phyloP scores from a whole-genome alignment of 2,113 vertebrate genomes.

The Manacus vitellinus region DNA sequence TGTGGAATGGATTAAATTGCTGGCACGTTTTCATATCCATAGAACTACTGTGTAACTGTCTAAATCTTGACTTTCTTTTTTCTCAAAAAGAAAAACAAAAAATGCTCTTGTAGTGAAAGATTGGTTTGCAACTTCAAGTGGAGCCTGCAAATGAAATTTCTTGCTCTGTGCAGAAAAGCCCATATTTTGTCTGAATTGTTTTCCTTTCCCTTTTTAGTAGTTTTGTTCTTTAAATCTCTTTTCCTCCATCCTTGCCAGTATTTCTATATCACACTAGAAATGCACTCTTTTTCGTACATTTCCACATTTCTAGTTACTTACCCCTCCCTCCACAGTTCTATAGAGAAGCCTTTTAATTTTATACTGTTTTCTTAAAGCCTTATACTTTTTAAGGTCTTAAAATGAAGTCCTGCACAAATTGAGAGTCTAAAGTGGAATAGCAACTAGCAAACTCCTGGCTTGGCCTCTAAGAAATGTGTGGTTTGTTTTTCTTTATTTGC shows the following conservation, averaged over 20 bases:
- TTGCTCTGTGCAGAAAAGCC: not conserved
- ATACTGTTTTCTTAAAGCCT: not conserved
- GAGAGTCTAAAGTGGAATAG: not conserved
- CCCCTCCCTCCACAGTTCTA: not conserved
- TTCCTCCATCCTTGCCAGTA: not conserved
- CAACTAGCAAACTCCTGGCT: not conserved
- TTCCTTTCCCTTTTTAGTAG: not conserved
- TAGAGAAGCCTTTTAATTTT: not conserved
- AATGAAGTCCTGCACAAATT: not conserved
- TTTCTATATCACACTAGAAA: not conserved
- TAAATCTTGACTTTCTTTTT: not conserved
- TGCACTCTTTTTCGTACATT: not conserved
- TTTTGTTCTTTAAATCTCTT: not conserved
- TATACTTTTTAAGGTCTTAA: not conserved
- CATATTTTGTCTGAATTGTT: not conserved
- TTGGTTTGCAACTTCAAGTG: not conserved
- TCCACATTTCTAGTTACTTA: not conserved
- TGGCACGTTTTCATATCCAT: not conserved
- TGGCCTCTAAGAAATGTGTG: not conserved
- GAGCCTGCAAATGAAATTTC: conserved; percentile 4
- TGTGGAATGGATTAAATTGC: not conserved
- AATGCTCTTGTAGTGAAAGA: not conserved
- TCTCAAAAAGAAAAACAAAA: not conserved
- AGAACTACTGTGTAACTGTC: not conserved
- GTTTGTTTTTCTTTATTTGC: not conserved